Evolutionary conservation across 2,797 vertebrate species (phyloP).

Genomic region (Huso huso): DNA sequence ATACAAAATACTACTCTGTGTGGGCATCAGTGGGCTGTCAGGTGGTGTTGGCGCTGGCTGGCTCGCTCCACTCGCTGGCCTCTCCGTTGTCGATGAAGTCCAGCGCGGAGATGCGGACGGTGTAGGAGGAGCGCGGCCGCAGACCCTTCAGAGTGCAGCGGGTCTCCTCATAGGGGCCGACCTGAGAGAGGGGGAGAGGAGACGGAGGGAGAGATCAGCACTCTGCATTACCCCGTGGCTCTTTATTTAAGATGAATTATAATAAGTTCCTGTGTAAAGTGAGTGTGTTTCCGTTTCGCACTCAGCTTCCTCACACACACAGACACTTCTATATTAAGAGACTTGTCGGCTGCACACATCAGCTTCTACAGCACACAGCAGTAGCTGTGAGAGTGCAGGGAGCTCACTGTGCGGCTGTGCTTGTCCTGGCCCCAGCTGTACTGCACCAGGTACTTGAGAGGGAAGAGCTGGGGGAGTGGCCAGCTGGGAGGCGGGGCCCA

Average conservation of each 20-base stretch:
- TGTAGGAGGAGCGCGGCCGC: constrained; percentile 22
- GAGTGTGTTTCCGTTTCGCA: not conserved
- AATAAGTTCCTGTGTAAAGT: not conserved
- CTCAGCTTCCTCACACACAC: not conserved
- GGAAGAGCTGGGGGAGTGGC: constrained; percentile 46
- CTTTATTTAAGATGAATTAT: not conserved
- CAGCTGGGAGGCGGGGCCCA: constrained; percentile 50
- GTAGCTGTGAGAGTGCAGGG: not conserved
- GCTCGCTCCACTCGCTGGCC: constrained; percentile 44
- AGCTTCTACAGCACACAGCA: no score
- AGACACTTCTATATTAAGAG: no score
- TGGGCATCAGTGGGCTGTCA: no score
- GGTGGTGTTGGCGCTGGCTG: not conserved
- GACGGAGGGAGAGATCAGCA: not conserved
- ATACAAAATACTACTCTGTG: constrained; percentile 5
- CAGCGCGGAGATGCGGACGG: constrained; percentile 41
- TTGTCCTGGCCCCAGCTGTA: constrained; percentile 25
- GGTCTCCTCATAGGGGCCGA: constrained; percentile 36
- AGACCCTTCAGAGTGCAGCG: constrained; percentile 31
- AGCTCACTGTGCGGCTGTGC: constrained; percentile 39
- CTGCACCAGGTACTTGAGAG: constrained; percentile 45
- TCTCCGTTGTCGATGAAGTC: constrained; percentile 38
- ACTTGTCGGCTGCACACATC: no score
- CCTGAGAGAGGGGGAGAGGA: constrained; percentile 25
- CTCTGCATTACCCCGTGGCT: no score